phyloP scores from a whole-genome alignment of 2,888 invertebrate genomes.

The Hanleya hanleyi region DNA sequence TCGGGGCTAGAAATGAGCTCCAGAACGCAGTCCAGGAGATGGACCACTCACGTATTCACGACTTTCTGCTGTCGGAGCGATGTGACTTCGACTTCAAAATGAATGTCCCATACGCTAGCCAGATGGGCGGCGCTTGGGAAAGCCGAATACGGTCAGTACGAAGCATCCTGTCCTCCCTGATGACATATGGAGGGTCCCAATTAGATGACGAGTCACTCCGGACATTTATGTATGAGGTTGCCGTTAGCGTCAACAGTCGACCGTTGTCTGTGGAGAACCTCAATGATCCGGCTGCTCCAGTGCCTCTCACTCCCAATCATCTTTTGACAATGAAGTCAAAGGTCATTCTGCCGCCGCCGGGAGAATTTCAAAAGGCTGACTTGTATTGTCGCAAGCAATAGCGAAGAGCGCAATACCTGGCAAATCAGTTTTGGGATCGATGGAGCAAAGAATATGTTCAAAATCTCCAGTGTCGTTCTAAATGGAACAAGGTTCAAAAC shows the following conservation, averaged over 20 bases:
- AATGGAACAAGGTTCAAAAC: neutral
- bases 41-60: neutral
- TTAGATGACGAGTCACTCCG: neutral
- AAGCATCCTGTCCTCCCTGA: neutral
- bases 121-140: no score
- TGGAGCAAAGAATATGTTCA: neutral
- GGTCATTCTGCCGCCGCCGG: neutral
- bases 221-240: neutral
- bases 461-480: neutral
- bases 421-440: neutral
- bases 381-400: neutral
- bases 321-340: neutral
- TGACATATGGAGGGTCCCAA: neutral
- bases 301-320: neutral
- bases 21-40: neutral
- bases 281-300: neutral
- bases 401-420: neutral
- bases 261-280: neutral
- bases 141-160: neutral
- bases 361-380: neutral
- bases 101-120: neutral
- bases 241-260: neutral
- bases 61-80: neutral
- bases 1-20: constrained; percentile 4
- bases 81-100: neutral